phyloP scores from a whole-genome alignment of 2,888 invertebrate genomes.

The Schrankia costaestrigalis region DNA sequence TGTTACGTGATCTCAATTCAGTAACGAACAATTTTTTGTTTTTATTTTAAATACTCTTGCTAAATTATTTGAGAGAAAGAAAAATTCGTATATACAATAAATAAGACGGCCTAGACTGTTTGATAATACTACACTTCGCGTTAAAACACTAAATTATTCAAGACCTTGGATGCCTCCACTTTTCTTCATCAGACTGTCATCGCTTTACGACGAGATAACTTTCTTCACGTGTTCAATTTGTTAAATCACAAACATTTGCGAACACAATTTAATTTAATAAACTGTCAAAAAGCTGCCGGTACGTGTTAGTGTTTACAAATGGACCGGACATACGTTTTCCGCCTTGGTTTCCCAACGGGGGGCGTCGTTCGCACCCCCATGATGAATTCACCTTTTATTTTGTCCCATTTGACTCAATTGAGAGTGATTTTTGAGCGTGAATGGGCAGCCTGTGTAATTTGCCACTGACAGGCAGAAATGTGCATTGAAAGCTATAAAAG shows the following conservation, averaged over 20 bases:
- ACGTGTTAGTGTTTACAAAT: conserved; percentile 75
- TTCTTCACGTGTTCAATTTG: conserved; percentile 18
- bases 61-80: too few relatives aligned
- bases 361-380: conserved; percentile 65
- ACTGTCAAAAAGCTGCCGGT: conserved; percentile 70
- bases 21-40: conserved; percentile 15
- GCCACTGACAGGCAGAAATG: conserved; percentile 73
- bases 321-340: conserved; percentile 76
- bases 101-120: too few relatives aligned
- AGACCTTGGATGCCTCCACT: too few relatives aligned
- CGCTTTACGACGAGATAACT: conserved; percentile 18
- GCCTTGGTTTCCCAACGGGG: conserved; percentile 65
- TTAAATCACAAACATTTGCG: conserved; percentile 47
- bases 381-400: conserved; percentile 78
- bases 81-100: too few relatives aligned
- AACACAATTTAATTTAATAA: conserved; percentile 71
- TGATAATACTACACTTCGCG: too few relatives aligned
- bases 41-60: conserved; percentile 18
- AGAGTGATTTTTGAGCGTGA: conserved; percentile 78
- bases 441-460: conserved; percentile 76
- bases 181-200: conserved; percentile 9
- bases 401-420: conserved; percentile 77
- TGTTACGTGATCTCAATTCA: conserved; percentile 7
- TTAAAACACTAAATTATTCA: too few relatives aligned
- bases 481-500: conserved; percentile 75